Percentiles rank a stretch among this genome's conserved stretches.
These are phyloP conservation scores for Formicarius rufipectus DNA, from an alignment of 2,113 vertebrate species.

Conservation along the genomic window DNA sequence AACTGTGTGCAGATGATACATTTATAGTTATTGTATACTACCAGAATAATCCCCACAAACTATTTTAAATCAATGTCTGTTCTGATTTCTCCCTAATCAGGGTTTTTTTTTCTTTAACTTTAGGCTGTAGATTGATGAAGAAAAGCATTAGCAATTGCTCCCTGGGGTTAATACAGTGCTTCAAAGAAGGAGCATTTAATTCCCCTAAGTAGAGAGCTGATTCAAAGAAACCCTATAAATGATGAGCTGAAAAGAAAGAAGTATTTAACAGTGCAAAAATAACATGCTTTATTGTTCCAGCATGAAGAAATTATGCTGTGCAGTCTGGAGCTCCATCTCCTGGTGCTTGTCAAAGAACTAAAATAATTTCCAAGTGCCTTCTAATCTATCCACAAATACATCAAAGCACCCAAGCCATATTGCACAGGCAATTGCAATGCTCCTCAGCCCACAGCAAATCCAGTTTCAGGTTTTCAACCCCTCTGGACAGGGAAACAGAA, in stretches of 20 bases:
- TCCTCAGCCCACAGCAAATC: accelerated
- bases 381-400: background rate
- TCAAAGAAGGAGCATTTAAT: background rate
- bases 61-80: background rate
- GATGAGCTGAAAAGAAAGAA: constrained; percentile 27
- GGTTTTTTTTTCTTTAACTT: background rate
- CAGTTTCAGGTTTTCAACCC: background rate
- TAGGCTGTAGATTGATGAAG: background rate
- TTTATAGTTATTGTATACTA: background rate
- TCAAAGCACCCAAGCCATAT: background rate
- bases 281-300: background rate
- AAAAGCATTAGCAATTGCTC: constrained; percentile 19
- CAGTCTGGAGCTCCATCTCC: constrained; percentile 58
- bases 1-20: background rate
- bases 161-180: background rate
- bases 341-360: background rate
- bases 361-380: background rate
- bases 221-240: constrained; percentile 27
- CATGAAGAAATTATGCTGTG: background rate
- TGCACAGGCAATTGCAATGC: background rate
- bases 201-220: background rate
- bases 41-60: background rate
- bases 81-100: background rate
- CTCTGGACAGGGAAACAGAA: background rate
- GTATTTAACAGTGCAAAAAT: background rate